Conservation (phyloP, 2,888 invertebrate species). For the Leptogaster cylindrica region DNA sequence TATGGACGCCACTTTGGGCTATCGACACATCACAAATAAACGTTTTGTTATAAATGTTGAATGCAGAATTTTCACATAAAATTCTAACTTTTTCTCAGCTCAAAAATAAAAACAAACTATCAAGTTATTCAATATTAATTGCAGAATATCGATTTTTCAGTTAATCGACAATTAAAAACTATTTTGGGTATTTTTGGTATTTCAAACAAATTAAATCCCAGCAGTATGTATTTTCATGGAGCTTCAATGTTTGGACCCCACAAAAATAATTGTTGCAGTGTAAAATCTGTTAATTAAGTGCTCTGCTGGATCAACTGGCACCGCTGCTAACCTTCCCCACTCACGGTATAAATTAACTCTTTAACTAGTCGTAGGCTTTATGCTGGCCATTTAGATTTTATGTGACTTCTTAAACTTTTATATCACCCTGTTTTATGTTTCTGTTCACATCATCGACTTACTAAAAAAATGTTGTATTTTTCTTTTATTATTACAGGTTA, state of each 20-base stretch:
- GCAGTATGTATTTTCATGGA: constrained; percentile 4
- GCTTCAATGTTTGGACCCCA: not conserved
- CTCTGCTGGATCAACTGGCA: not conserved
- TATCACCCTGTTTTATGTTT: constrained; percentile 42
- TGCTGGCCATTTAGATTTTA: constrained; percentile 22
- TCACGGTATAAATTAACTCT: not conserved
- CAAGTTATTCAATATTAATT: too few species aligned
- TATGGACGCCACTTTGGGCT: not conserved
- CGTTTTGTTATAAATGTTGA: not conserved
- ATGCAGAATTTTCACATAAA: too few species aligned
- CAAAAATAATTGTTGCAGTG: constrained; percentile 8
- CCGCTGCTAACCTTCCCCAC: constrained; percentile 3
- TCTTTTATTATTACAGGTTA: constrained; percentile 70
- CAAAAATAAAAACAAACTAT: too few species aligned
- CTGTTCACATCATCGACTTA: constrained; percentile 28
- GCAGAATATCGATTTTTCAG: too few species aligned
- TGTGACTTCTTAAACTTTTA: constrained; percentile 18
- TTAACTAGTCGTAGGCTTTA: constrained; percentile 20
- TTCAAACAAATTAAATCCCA: not conserved
- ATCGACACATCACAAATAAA: not conserved
- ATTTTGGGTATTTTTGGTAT: too few species aligned
- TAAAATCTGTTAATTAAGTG: constrained; percentile 32
- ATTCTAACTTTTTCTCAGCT: too few species aligned
- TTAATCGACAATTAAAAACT: too few species aligned
- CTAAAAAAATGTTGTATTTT: constrained; percentile 6